phyloP scores from a whole-genome alignment of 2,797 vertebrate species.

The Melanotaenia boesemani region DNA sequence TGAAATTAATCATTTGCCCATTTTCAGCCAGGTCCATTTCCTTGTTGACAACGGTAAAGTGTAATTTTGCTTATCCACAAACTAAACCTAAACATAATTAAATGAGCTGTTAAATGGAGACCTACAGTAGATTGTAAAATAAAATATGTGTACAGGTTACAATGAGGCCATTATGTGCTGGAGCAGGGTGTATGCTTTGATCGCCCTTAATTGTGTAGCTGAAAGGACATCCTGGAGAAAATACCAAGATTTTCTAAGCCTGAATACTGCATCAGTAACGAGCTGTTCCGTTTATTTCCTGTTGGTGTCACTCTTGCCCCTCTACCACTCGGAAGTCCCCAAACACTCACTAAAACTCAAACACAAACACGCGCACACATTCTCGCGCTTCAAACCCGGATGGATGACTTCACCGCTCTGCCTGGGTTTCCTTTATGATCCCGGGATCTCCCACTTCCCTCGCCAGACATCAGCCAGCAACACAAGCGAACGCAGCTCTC shows the following conservation, averaged over 20 bases:
- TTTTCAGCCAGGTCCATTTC: not conserved
- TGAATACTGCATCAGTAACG: not conserved
- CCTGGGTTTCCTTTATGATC: constrained; percentile 96
- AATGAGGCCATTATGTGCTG: not conserved
- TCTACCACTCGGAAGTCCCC: constrained; percentile 51
- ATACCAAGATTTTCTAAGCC: not conserved
- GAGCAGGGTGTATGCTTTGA: not conserved
- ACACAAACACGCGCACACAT: constrained; percentile 28
- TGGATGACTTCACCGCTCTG: constrained; percentile 98
- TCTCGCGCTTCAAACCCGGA: constrained; percentile 84
- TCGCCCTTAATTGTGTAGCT: not conserved
- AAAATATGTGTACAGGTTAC: too few relatives aligned
- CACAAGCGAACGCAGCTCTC: constrained; percentile 70
- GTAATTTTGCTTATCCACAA: too few relatives aligned
- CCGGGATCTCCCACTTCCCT: constrained; percentile 89
- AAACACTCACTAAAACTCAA: constrained; percentile 15
- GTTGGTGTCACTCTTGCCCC: constrained; percentile 78
- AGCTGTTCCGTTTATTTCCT: constrained; percentile 78
- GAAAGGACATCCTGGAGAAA: not conserved
- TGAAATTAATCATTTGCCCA: constrained; percentile 35
- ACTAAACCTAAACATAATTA: not conserved
- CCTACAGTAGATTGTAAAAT: too few relatives aligned
- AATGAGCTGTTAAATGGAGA: too few relatives aligned
- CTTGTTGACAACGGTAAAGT: too few relatives aligned
- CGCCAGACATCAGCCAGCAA: constrained; percentile 83